Evolutionary conservation across 1,140 invertebrate genomes (phyloP).

Genomic region (Ganaspis sp.): DNA sequence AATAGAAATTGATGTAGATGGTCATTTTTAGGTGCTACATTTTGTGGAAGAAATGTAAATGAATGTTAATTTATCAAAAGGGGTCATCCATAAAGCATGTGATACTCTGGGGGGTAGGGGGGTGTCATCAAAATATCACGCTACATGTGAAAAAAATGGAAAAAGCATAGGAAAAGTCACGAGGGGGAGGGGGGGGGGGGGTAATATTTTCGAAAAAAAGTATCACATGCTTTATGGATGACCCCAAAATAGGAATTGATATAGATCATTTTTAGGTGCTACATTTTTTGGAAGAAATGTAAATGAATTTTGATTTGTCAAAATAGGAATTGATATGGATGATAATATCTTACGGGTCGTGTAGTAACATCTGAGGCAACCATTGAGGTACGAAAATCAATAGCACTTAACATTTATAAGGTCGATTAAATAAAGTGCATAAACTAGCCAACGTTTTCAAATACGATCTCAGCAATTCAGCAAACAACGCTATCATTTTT

Average conservation of each 20-base stretch:
- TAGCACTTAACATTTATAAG: constrained; percentile 41
- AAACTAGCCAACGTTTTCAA: not conserved
- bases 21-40: too few relatives aligned
- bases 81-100: too few relatives aligned
- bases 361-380: constrained; percentile 45
- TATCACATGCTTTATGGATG: too few relatives aligned
- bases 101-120: too few relatives aligned
- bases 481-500: not conserved
- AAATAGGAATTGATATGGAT: not conserved
- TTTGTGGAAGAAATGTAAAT: too few relatives aligned
- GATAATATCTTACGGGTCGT: not conserved
- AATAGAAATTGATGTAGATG: not conserved
- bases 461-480: not conserved
- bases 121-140: too few relatives aligned
- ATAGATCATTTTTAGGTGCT: too few relatives aligned
- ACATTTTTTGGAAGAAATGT: too few relatives aligned
- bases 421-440: constrained; percentile 7
- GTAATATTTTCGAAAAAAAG: too few relatives aligned
- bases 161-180: too few relatives aligned
- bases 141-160: too few relatives aligned
- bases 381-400: constrained; percentile 44
- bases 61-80: not conserved
- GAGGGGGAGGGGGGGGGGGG: too few relatives aligned
- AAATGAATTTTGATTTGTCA: not conserved
- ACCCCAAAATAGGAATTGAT: not conserved